Base-by-base conservation (phyloP, 1,140 invertebrate species). In the Spodoptera litura region DNA sequence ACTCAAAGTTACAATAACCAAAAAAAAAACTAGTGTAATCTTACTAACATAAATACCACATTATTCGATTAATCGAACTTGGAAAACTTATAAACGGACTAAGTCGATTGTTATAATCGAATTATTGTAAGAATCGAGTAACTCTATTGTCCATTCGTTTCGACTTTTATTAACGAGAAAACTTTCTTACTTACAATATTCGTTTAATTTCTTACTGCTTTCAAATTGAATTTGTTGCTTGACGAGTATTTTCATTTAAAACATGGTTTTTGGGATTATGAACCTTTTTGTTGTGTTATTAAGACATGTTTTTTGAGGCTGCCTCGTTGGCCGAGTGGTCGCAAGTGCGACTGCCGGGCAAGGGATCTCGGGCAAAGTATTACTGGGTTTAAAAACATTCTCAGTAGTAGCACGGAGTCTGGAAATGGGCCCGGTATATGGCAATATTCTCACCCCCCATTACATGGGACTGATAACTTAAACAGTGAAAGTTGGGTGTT, bases 121-220 rank as follows among this genome's bases (percentile, higher is more conserved):
- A 77, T 77, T 66, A 66, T 66, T 38, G 27, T 13, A 52, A 77
- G 52, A 35, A 77, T 53, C 74, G 27, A 44, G 25, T 66, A 77
- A 77, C 74, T 77, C 53, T 15, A 66, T 77, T 56, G 51, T 77
- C 49, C 62, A 52, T 74, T 74, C 55, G 38, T 68, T 12, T 62
- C 20, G 25, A 77, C 61, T 77, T 77, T 76, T 77, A 77, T 77
- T 77, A 77, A 64, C 27, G 61, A 64, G 74, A 44, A 77, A 77
- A 77, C 25, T 77, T 77, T 68, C 64, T 68, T 68, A 68, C 49
- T 51, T 68, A 12, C 20, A 68, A 68, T 68, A 25, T 68, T 51
- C 64, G 20, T 51, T 68, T 68, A 49, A 52, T 51, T 31, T 52
- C 64, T 44, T 2, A 66, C 64, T 68, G 20, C 27, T 49, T 64